Percentiles rank a stretch among this genome's conserved stretches.
Evolutionary conservation across 2,888 invertebrate genomes (phyloP).

Genomic region (Macaria liturata): DNA sequence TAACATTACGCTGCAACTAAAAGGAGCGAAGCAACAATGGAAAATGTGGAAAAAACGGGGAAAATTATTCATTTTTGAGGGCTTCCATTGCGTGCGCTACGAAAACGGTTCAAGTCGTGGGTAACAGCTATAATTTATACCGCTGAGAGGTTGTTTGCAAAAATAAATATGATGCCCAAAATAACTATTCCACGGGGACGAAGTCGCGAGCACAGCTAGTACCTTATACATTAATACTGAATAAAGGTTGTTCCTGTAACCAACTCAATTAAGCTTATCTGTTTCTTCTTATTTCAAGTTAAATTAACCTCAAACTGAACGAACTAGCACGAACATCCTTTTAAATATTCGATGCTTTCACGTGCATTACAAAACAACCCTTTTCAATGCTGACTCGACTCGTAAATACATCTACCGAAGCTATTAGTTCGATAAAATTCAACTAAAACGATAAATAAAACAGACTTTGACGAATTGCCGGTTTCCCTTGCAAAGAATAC

Average conservation of each 20-base stretch:
- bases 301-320: constrained; percentile 8
- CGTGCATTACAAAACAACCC: constrained; percentile 54
- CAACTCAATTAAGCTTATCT: neutral
- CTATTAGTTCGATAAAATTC: constrained; percentile 83
- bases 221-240: too few relatives aligned
- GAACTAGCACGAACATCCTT: constrained; percentile 10
- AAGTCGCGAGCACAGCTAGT: too few relatives aligned
- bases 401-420: constrained; percentile 78
- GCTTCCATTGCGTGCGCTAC: too few relatives aligned
- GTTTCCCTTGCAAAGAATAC: constrained; percentile 75
- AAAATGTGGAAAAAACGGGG: too few relatives aligned
- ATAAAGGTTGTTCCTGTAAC: neutral
- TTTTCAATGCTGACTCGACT: constrained; percentile 71
- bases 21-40: too few relatives aligned
- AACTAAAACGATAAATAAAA: constrained; percentile 82
- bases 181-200: too few relatives aligned
- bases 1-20: too few relatives aligned
- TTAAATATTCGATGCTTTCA: constrained; percentile 28
- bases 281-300: constrained; percentile 1
- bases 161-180: too few relatives aligned
- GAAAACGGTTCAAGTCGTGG: too few relatives aligned
- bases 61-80: too few relatives aligned
- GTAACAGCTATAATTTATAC: too few relatives aligned
- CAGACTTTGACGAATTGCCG: constrained; percentile 79
- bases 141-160: too few relatives aligned